Conservation (phyloP, 2,888 invertebrate species). For the Aplocera efformata region DNA sequence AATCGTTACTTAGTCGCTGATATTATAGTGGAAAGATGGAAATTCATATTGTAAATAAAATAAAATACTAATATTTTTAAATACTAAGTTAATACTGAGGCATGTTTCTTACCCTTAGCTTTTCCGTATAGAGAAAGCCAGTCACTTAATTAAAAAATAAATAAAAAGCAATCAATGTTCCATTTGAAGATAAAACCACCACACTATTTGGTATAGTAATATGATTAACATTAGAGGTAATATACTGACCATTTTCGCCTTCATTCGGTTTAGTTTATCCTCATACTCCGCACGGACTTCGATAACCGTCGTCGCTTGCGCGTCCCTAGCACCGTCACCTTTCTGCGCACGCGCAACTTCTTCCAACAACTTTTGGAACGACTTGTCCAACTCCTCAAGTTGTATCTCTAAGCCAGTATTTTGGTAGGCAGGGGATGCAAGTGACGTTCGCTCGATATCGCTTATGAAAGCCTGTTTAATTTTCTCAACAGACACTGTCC, state of each 20-base stretch:
- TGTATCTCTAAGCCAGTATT: constrained; percentile 63
- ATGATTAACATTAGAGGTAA: constrained; percentile 68
- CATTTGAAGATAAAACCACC: constrained; percentile 72
- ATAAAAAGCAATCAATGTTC: constrained; percentile 48
- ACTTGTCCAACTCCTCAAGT: constrained; percentile 62
- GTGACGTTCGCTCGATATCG: constrained; percentile 47
- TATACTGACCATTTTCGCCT: constrained; percentile 88
- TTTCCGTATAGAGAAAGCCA: not conserved
- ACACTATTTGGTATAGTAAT: constrained; percentile 71
- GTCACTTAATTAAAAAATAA: constrained; percentile 7
- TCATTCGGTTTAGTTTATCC: constrained; percentile 88
- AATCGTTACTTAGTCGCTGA: too few species aligned
- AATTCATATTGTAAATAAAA: too few species aligned
- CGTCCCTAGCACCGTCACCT: constrained; percentile 48
- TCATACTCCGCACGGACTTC: constrained; percentile 85
- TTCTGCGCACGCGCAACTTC: constrained; percentile 53
- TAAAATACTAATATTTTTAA: too few species aligned
- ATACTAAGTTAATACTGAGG: too few species aligned
- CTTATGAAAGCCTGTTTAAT: constrained; percentile 62
- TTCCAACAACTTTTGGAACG: constrained; percentile 61
- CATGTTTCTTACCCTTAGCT: too few species aligned
- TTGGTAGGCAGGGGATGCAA: constrained; percentile 51
- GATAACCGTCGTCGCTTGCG: constrained; percentile 59
- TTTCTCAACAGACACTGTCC: constrained; percentile 59
- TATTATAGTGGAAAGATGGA: too few species aligned